These are phyloP conservation scores for Balaeniceps rex DNA, from an alignment of 2,113 vertebrate genomes.

Conservation along the genomic window DNA sequence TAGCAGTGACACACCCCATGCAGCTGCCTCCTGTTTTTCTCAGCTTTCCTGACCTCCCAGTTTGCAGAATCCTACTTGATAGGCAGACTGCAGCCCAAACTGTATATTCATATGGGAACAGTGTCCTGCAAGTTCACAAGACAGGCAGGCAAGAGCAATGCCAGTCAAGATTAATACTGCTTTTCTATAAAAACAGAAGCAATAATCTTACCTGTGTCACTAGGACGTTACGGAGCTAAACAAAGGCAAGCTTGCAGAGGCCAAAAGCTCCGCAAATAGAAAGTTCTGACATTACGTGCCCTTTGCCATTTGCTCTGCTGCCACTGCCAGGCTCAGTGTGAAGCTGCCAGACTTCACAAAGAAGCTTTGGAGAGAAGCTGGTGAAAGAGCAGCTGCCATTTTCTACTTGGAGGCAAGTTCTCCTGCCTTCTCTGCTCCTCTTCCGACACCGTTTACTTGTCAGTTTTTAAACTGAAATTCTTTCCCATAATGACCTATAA, in stretches of 20 bases:
- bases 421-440: background rate
- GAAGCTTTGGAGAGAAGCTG: background rate
- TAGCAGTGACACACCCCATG: background rate
- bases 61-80: background rate
- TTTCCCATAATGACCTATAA: background rate
- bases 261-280: background rate
- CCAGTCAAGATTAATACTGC: background rate
- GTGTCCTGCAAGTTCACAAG: background rate
- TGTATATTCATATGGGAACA: background rate
- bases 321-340: background rate
- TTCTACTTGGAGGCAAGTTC: background rate
- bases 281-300: background rate
- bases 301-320: conserved; percentile 2
- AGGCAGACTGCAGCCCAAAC: background rate
- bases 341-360: background rate
- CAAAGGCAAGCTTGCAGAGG: background rate
- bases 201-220: background rate
- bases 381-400: conserved; percentile 29
- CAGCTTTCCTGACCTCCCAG: background rate
- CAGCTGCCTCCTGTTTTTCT: conserved; percentile 2
- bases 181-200: background rate
- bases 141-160: background rate
- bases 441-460: background rate
- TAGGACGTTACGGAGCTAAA: background rate
- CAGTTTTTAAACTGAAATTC: conserved; percentile 1